Conservation (phyloP, 2,113 vertebrate species). For the Oreocharis arfaki region DNA sequence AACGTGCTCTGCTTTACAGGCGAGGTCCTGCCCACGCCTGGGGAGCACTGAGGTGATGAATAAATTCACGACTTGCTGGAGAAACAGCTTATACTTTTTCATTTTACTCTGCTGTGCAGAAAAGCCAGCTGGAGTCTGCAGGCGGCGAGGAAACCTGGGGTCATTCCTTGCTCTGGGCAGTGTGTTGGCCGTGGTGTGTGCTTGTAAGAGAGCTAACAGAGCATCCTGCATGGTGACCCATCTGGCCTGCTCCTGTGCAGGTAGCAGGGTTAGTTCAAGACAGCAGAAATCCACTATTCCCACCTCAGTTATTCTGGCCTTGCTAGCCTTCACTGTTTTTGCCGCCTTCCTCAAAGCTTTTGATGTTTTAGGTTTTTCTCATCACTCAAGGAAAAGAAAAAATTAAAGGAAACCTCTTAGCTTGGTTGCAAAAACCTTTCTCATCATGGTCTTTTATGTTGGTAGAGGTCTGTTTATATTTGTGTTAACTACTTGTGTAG, state of each 20-base stretch:
- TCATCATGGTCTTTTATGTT: neutral
- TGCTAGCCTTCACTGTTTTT: neutral
- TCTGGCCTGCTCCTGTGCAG: neutral
- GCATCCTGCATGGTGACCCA: neutral
- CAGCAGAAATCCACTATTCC: neutral
- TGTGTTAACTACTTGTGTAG: neutral
- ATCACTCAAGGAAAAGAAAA: neutral
- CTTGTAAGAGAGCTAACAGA: neutral
- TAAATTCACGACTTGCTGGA: neutral
- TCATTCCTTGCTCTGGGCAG: neutral
- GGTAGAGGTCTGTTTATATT: neutral
- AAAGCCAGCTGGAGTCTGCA: neutral
- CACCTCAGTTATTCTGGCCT: neutral
- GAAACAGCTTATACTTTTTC: neutral
- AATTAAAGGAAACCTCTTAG: neutral
- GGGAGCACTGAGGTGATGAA: neutral
- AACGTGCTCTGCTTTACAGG: neutral
- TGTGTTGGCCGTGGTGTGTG: fast-evolving
- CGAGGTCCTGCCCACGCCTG: neutral
- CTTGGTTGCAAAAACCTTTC: neutral
- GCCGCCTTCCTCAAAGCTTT: neutral
- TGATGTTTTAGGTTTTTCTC: neutral
- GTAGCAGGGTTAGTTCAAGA: neutral
- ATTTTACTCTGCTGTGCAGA: neutral
- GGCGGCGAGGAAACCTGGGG: neutral